Percentiles rank a stretch among this genome's conserved stretches.
phyloP scores from a whole-genome alignment of 92 coral and sea anemone species.

The Porites evermanni region DNA sequence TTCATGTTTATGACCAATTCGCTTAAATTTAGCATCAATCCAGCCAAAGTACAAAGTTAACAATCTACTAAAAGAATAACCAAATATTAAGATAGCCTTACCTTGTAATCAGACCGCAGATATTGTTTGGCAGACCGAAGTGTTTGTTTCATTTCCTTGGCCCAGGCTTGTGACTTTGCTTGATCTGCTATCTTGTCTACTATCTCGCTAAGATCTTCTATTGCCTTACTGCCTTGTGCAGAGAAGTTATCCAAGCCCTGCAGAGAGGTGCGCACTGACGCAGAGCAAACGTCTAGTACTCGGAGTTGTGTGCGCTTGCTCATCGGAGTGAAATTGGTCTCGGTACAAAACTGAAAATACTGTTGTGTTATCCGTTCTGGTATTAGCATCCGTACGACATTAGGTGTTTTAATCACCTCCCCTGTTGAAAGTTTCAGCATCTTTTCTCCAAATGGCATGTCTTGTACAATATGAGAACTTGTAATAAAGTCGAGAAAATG shows the following conservation, averaged over 20 bases:
- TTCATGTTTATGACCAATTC: no score
- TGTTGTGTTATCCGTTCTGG: slow-evolving; percentile 65
- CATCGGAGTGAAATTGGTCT: slow-evolving; percentile 59
- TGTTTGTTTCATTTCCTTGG: slow-evolving; percentile 25
- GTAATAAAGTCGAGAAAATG: slow-evolving; percentile 64
- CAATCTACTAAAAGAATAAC: not conserved
- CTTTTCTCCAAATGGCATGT: slow-evolving; percentile 67
- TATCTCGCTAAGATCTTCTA: slow-evolving; percentile 44
- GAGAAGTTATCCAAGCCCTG: slow-evolving; percentile 71
- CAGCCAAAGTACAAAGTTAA: not conserved
- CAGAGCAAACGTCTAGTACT: slow-evolving; percentile 58
- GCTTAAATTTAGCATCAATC: not conserved
- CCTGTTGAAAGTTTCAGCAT: slow-evolving; percentile 52
- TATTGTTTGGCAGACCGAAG: slow-evolving; percentile 35
- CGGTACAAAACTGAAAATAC: slow-evolving; percentile 52
- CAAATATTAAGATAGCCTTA: slow-evolving; percentile 5
- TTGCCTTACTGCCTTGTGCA: slow-evolving; percentile 57
- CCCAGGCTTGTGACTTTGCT: slow-evolving; percentile 3
- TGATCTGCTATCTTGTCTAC: slow-evolving; percentile 52
- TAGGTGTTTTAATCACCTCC: slow-evolving; percentile 63
- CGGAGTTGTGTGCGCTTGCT: slow-evolving; percentile 56
- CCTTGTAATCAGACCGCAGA: slow-evolving; percentile 36
- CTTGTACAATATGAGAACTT: slow-evolving; percentile 67
- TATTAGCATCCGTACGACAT: slow-evolving; percentile 55
- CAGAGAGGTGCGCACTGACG: slow-evolving; percentile 58